Base-by-base conservation (phyloP, 2,888 invertebrate species). In the Plemyria rubiginata region DNA sequence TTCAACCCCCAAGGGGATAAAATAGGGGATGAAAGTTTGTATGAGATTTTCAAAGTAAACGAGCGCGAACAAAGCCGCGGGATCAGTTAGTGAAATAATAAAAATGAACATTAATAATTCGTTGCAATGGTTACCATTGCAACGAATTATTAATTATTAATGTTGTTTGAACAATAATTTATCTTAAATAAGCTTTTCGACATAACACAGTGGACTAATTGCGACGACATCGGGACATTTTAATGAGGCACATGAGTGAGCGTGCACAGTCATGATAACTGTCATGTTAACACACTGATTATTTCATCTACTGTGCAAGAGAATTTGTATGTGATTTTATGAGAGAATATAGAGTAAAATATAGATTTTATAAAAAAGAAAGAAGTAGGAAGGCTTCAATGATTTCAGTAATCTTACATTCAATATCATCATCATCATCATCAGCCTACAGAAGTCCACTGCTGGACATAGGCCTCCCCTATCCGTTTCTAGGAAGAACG, bases 171-270 rank as follows among this genome's bases (percentile, higher is more conserved):
- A 45, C 28, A 43, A 43, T 36, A 32, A 57, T 16, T 43, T 8
- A 11, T 6, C n/a, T 28, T 6, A 32, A 51, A 57, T 36, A 48
- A 36, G 15, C 50, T 12, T 22, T 16, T 45, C 32, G 28, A 32
- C 36, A 45, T 36, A 15, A 38, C 38, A 40, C 40, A 41, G 52
- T 41, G 41, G 53, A 11, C 22, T 55, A 55, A 55, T 55, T 55
- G 54, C 68, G 79, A 72, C 76, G 82, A 84, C 84, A 82, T 66
- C 68, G 72, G 80, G 83, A 86, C 85, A 81, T 81, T 80, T 84
- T 85, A 86, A 86, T 84, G 84, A 84, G 79, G 66, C 64, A 75
- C 83, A 81, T 82, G 77, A 79, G 77, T 71, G 74, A 78, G 78
- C 82, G 82, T 82, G 84, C 76, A 62, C 74, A n/a, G n/a, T n/a